phyloP scores from a whole-genome alignment of 1,140 invertebrate species.

The Nephotettix cincticeps region DNA sequence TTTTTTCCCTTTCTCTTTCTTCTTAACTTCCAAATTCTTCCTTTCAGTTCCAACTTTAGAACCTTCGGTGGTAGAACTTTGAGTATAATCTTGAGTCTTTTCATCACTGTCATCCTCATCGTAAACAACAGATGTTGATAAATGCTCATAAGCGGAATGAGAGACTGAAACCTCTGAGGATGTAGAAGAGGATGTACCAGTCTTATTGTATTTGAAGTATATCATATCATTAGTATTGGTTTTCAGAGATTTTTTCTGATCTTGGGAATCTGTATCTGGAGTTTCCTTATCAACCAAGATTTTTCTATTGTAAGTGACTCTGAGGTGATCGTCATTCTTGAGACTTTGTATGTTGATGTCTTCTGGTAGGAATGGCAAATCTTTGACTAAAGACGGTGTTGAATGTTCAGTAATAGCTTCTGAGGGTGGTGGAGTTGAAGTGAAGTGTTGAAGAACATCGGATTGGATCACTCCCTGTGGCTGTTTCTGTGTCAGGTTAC shows the following conservation, averaged over 20 bases:
- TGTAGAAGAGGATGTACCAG: background rate
- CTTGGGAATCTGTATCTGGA: background rate
- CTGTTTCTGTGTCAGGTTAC: slow-evolving; percentile 11
- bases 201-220: background rate
- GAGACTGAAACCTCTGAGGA: background rate
- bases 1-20: slow-evolving; percentile 13
- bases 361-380: background rate
- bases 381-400: background rate
- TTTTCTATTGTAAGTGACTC: background rate
- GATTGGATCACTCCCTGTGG: background rate
- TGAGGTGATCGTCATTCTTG: background rate
- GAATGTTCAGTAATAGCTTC: background rate
- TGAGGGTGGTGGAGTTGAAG: background rate
- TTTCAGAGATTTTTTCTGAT: background rate
- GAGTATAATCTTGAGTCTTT: background rate
- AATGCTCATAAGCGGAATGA: background rate
- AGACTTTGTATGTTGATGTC: slow-evolving; percentile 1
- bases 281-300: background rate
- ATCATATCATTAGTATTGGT: background rate
- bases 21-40: slow-evolving; percentile 2
- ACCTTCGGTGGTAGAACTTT: background rate
- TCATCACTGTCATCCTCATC: background rate
- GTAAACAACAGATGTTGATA: background rate
- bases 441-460: background rate
- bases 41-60: background rate